Evolutionary conservation across 2,797 vertebrate species (phyloP).

Genomic region (Hypotaenidia okinawae): DNA sequence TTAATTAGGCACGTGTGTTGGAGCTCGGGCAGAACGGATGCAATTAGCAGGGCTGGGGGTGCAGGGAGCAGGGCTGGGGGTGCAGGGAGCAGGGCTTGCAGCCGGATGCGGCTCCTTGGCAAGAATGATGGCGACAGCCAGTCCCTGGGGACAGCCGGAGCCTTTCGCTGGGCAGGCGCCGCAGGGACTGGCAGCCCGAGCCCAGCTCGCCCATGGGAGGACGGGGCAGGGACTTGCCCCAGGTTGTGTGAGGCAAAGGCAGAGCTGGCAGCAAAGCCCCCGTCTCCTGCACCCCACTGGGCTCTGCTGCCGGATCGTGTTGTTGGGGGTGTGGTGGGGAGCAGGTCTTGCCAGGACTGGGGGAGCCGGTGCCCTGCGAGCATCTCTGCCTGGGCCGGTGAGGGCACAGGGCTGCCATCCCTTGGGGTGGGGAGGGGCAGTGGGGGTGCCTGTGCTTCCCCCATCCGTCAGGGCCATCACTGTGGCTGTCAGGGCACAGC

Average conservation of each 20-base stretch:
- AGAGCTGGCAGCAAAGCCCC: background rate
- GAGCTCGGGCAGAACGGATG: background rate
- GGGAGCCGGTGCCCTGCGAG: background rate
- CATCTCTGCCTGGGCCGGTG: background rate
- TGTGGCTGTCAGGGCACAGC: background rate
- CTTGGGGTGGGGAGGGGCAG: accelerated
- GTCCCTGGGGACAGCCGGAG: accelerated
- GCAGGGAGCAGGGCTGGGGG: background rate
- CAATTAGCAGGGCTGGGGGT: background rate
- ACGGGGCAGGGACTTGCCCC: background rate
- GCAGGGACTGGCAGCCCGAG: accelerated
- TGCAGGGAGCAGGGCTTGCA: background rate
- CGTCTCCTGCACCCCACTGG: accelerated
- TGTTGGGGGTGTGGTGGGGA: background rate
- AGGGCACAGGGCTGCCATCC: background rate
- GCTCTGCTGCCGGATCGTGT: background rate
- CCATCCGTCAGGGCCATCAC: accelerated
- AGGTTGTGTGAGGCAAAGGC: accelerated
- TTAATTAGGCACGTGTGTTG: background rate
- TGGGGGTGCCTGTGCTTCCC: background rate
- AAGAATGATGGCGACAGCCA: accelerated
- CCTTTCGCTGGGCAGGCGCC: accelerated
- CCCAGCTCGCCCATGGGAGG: background rate
- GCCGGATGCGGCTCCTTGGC: background rate
- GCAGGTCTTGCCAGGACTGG: background rate